phyloP scores from a whole-genome alignment of 1,140 invertebrate genomes.

The Neodiprion fabricii region DNA sequence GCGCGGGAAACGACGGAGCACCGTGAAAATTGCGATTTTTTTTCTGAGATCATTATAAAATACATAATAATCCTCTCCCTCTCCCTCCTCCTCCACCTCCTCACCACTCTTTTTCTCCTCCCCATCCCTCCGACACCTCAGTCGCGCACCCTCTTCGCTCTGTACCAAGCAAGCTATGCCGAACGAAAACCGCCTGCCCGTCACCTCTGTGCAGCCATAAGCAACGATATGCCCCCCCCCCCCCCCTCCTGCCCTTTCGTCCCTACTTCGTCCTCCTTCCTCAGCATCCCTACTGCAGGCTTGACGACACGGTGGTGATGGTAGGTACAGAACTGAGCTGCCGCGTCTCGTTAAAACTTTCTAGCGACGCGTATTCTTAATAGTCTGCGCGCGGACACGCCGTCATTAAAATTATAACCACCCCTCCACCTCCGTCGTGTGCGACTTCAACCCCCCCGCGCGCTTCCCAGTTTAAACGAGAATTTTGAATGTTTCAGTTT shows the following conservation, averaged over 20 bases:
- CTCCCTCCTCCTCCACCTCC: neutral
- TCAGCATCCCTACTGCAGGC: slow-evolving; percentile 7
- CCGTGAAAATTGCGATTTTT: slow-evolving; percentile 56
- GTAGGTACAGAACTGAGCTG: neutral
- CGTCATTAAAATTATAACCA: slow-evolving; percentile 64
- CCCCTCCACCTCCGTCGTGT: neutral
- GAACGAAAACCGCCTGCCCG: no score
- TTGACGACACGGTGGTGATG: no score
- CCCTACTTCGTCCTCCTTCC: neutral
- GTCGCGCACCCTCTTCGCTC: no score
- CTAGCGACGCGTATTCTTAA: slow-evolving; percentile 64
- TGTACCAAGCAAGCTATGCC: no score
- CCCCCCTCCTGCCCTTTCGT: slow-evolving; percentile 13
- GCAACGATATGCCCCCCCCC: slow-evolving; percentile 13
- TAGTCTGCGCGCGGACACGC: slow-evolving; percentile 61
- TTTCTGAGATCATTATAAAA: slow-evolving; percentile 61
- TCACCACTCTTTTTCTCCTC: neutral
- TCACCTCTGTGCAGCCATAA: neutral
- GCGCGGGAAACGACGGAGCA: slow-evolving; percentile 43
- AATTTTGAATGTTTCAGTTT: neutral
- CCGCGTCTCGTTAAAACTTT: slow-evolving; percentile 63
- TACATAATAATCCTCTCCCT: slow-evolving; percentile 57
- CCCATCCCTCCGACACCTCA: no score
- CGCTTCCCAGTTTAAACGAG: neutral
- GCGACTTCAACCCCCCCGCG: neutral